Evolutionary conservation across 2,113 vertebrate species (phyloP).

Genomic region (Platysternon megacephalum): DNA sequence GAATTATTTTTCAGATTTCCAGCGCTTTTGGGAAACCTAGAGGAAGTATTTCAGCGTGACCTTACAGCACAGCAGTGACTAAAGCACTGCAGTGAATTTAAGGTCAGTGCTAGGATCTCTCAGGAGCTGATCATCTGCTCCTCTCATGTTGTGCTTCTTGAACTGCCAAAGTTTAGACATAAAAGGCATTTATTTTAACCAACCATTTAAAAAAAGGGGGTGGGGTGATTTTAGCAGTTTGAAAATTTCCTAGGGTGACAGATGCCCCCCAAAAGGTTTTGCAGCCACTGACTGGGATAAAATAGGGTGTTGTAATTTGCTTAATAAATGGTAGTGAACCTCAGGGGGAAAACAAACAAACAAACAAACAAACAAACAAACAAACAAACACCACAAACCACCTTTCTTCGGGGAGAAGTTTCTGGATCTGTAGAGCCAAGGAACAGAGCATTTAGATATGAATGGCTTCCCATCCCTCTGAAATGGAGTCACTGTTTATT

Average conservation of each 20-base stretch:
- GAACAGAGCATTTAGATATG: not conserved
- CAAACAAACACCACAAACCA: too few relatives aligned
- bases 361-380: too few relatives aligned
- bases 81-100: not conserved
- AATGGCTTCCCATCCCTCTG: not conserved
- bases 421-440: not conserved
- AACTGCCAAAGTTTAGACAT: not conserved
- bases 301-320: not conserved
- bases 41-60: slow-evolving; percentile 13
- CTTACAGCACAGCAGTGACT: not conserved
- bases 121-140: not conserved
- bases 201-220: not conserved
- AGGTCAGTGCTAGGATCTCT: not conserved
- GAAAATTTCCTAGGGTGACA: not conserved
- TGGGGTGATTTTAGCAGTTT: not conserved
- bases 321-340: not conserved
- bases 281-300: not conserved
- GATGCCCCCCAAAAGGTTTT: not conserved
- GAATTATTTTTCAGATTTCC: not conserved
- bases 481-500: not conserved
- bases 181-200: not conserved
- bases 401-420: too few relatives aligned
- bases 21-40: not conserved
- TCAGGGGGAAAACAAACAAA: too few relatives aligned
- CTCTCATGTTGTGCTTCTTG: not conserved